Base-by-base conservation (phyloP, 1,140 invertebrate species). In the Drosophila elegans region DNA sequence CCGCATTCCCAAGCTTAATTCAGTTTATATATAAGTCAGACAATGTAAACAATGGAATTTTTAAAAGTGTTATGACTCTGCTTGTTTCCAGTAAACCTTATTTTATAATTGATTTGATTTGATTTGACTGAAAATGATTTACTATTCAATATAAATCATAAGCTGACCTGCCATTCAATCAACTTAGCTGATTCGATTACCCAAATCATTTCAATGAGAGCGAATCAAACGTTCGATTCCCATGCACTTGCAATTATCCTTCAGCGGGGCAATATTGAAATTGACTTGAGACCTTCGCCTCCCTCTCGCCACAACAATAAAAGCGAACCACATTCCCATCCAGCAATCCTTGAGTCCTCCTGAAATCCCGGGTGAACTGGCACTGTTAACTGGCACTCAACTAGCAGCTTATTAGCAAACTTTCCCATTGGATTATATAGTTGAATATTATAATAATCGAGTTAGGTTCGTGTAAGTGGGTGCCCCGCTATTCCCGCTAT, bases 31-130 rank as follows among this genome's bases (percentile, higher is more conserved):
- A 4, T 36, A 10, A 45, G 48, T 6, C 36, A 38, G 36, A 9
- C 29, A 32, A 7, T 0, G 5, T 32, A 32, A 32, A 5, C 97
- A 83, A 99, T 98, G 69, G 98, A 98, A 93, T 99, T 99, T 93
- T 97, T 96, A 96, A 99, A 97, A 93, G 99, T 94, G 92, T 98
- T 96, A 93, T 99, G 98, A 75, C 98, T 99, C 95, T 99, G 99
- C 96, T 99, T 97, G 81, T 16, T 7, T 2, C 0, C 25, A 92
- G 12, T 12, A 12, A 4, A 0, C 1, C 2, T 12, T 45, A 25
- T 45, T 29, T 29, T 29, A 29, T 29, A 32, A 5, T 32, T 32
- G 5, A 32, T 32, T 32, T 32, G 7, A 1, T 32, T 6, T 6
- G 5, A 6, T 32, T 3, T 32, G 1, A 5, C 6, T 32, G 5